Base-by-base conservation (phyloP, 2,888 invertebrate species). In the Tolmerus cingulatus region DNA sequence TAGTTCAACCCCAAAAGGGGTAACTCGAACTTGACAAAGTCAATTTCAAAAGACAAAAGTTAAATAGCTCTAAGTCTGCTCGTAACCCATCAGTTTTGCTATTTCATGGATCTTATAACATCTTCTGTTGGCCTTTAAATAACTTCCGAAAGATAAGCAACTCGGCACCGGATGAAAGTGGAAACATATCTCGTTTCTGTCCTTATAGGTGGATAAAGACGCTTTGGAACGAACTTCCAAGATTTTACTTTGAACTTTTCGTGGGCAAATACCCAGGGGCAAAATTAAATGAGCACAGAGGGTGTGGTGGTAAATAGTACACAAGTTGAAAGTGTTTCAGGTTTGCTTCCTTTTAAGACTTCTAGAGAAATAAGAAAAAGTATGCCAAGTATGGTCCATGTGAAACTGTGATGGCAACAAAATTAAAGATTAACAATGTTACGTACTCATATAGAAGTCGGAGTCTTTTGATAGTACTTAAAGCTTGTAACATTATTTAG, bases 71-170 rank as follows among this genome's bases (percentile, higher is more conserved):
- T 66, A 66, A 66, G 27, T 66, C 23, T 66, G 8, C 7, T 66
- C 66, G 66, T 19, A 66, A 23, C 66, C 27, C 66, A 23, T 27
- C 66, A 66, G 66, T 66, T 66, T 66, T 23, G 66, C 66, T 23
- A 23, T 19, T 66, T 9, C 66, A 27, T 66, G 19, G 23, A 27
- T 66, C 14, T 66, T 9, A 66, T 23, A 66, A 23, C 23, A 79
- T 46, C 79, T 79, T 79, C 51, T 51, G 79, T 51, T 51, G 30
- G 51, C 43, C 79, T 51, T 79, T 27, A 51, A 79, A 51, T 79
- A 79, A 51, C 46, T 79, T 51, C 16, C 12, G 51, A 27, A 79
- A 79, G 79, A 79, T 16, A 79, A 79, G 40, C 37, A 79, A 79
- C 16, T 79, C 79, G 14, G 30, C 40, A 51, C n/a, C 27, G 51